These are phyloP conservation scores for Pocillopora grandis DNA, from an alignment of 92 coral and sea anemone genomes.

Conservation along the genomic window DNA sequence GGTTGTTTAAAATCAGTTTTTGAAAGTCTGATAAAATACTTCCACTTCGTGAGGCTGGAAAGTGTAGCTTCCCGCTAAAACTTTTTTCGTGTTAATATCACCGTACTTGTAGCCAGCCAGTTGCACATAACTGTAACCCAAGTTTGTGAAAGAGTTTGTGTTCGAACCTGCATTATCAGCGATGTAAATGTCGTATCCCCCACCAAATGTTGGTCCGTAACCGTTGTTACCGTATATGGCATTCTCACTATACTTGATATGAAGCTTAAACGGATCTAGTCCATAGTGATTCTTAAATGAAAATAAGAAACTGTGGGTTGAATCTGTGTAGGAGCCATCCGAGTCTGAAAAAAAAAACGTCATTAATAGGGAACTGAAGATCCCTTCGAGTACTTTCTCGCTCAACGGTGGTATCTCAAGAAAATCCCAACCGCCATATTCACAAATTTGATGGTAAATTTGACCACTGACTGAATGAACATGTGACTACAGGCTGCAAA, in stretches of 20 bases:
- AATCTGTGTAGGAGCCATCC: constrained; percentile 47
- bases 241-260: constrained; percentile 1
- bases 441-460: too few relatives aligned
- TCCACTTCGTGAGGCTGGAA: constrained; percentile 75
- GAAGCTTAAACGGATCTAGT: constrained; percentile 56
- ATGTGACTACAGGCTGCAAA: too few relatives aligned
- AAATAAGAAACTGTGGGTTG: constrained; percentile 65
- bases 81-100: background rate
- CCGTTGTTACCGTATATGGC: constrained; percentile 52
- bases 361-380: too few relatives aligned
- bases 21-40: constrained; percentile 61
- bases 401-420: too few relatives aligned
- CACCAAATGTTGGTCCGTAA: constrained; percentile 29
- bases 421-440: too few relatives aligned
- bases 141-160: constrained; percentile 45
- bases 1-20: background rate
- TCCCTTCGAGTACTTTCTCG: too few relatives aligned
- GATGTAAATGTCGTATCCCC: constrained; percentile 51
- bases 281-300: constrained; percentile 60
- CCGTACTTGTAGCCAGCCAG: constrained; percentile 41
- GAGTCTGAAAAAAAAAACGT: constrained; percentile 39
- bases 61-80: constrained; percentile 52
- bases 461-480: too few relatives aligned
- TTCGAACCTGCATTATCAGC: constrained; percentile 47
- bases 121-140: constrained; percentile 53